A percentile compares a stretch with the other conserved stretches of the same genome.
phyloP scores from a whole-genome alignment of 2,888 invertebrate species.

The Itoplectis maculator region DNA sequence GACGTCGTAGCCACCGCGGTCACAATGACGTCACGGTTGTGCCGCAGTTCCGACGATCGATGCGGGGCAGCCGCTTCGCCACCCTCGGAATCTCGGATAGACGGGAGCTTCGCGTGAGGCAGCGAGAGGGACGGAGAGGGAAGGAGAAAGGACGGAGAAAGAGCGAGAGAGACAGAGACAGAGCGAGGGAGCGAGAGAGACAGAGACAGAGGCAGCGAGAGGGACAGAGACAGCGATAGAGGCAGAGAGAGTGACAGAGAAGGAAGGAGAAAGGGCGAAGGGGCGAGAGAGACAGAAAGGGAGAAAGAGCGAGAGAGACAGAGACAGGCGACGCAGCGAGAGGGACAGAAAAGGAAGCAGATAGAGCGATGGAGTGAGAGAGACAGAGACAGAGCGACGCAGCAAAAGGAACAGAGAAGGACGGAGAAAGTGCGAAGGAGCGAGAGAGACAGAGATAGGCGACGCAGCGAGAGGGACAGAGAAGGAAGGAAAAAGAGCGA shows the following conservation, averaged over 20 bases:
- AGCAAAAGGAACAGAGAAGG: slow-evolving; percentile 14
- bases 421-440: not conserved
- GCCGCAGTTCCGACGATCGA: slow-evolving; percentile 84
- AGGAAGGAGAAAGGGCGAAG: not conserved
- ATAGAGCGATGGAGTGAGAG: slow-evolving; percentile 9
- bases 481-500: too few species aligned
- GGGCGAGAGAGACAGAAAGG: slow-evolving; percentile 19
- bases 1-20: slow-evolving; percentile 81
- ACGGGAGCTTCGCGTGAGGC: slow-evolving; percentile 4
- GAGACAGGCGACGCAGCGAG: slow-evolving; percentile 11
- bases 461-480: slow-evolving; percentile 22
- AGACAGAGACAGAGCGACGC: slow-evolving; percentile 2
- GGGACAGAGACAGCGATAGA: not conserved
- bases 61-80: slow-evolving; percentile 67
- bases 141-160: slow-evolving; percentile 2
- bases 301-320: too few species aligned
- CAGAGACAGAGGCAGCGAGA: slow-evolving; percentile 16
- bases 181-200: slow-evolving; percentile 15
- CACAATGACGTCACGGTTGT: slow-evolving; percentile 82
- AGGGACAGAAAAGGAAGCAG: slow-evolving; percentile 3
- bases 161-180: slow-evolving; percentile 22
- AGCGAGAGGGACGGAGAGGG: slow-evolving; percentile 15
- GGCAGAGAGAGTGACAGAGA: slow-evolving; percentile 21
- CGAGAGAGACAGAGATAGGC: slow-evolving; percentile 18
- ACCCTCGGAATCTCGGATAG: slow-evolving; percentile 39